Conservation (phyloP, 2,797 vertebrate genomes). For the Sebastes hopkinsi region DNA sequence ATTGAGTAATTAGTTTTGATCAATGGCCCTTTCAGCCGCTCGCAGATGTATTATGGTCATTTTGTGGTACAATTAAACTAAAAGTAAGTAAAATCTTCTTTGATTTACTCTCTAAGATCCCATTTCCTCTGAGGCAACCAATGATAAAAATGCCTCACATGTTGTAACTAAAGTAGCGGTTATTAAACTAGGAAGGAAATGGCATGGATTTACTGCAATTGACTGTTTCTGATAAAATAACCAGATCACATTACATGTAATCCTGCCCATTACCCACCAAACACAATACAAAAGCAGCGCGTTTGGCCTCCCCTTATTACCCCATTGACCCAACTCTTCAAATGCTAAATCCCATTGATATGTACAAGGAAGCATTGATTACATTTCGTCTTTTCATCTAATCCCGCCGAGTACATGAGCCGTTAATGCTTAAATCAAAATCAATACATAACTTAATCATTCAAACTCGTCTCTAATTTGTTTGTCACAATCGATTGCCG, state of each 20-base stretch:
- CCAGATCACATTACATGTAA: neutral
- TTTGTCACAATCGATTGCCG: constrained; percentile 75
- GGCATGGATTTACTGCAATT: neutral
- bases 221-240: neutral
- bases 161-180: neutral
- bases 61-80: constrained; percentile 13
- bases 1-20: constrained; percentile 55
- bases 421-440: constrained; percentile 73
- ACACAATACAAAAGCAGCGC: neutral
- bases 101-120: constrained; percentile 21
- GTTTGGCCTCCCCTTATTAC: constrained; percentile 17
- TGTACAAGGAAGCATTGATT: constrained; percentile 69
- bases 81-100: constrained; percentile 20
- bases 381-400: constrained; percentile 36
- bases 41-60: constrained; percentile 23
- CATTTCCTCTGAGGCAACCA: neutral
- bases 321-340: constrained; percentile 42
- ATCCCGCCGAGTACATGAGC: constrained; percentile 43
- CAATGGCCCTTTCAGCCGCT: constrained; percentile 17
- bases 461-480: constrained; percentile 75
- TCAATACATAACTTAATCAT: constrained; percentile 77
- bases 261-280: neutral
- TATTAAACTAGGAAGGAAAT: neutral
- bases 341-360: constrained; percentile 42
- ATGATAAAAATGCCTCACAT: neutral